phyloP scores from a whole-genome alignment of 2,888 invertebrate species.

The Lepidonotus clava region DNA sequence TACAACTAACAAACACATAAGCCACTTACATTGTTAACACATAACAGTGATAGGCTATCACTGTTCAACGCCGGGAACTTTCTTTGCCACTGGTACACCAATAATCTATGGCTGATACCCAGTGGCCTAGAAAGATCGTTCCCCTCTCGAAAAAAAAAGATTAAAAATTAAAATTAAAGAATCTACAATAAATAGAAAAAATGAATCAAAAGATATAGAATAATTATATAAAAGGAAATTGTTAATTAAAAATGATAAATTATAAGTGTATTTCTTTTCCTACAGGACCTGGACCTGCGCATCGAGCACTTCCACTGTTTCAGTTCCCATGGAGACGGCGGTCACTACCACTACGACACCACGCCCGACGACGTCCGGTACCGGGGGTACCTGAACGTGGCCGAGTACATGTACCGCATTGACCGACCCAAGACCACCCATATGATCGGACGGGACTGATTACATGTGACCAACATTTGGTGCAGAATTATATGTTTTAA shows the following conservation, averaged over 20 bases:
- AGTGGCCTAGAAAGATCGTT: too few relatives aligned
- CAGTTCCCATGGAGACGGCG: conserved; percentile 84
- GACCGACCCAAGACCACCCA: conserved; percentile 82
- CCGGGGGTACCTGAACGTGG: conserved; percentile 92
- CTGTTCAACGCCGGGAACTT: too few relatives aligned
- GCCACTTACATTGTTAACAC: too few relatives aligned
- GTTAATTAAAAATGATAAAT: too few relatives aligned
- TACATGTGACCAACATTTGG: too few relatives aligned
- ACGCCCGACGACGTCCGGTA: conserved; percentile 93
- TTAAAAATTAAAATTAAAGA: too few relatives aligned
- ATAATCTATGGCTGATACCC: too few relatives aligned
- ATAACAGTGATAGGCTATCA: too few relatives aligned
- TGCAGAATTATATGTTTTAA: too few relatives aligned
- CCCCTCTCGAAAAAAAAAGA: too few relatives aligned
- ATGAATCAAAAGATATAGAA: neutral
- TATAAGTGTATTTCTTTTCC: neutral
- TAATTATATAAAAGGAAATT: neutral
- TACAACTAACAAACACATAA: too few relatives aligned
- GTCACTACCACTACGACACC: conserved; percentile 98
- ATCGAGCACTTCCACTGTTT: conserved; percentile 97
- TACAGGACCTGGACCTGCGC: conserved; percentile 92
- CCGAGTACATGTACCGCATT: conserved; percentile 82
- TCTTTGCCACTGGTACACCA: too few relatives aligned
- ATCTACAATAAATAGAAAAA: neutral
- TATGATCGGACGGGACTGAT: conserved; percentile 87